Conservation (phyloP, 1,140 invertebrate species). For the Pseudomyrmex dendroicus region DNA sequence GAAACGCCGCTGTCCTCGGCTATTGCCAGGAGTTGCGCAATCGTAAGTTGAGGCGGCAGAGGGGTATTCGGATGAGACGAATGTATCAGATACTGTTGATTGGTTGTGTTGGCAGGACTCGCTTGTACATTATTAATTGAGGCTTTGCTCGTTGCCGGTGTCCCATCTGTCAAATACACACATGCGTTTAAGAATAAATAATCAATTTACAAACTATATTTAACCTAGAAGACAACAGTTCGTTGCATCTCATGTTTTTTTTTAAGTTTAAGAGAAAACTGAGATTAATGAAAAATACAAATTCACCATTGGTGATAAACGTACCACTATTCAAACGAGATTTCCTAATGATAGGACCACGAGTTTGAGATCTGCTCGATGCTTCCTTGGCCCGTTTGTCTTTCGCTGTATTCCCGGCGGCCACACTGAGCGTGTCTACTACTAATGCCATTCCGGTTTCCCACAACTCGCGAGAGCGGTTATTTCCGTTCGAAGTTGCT, state of each 20-base stretch:
- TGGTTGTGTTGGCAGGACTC: slow-evolving; percentile 68
- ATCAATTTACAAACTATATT: no score
- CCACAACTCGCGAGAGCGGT: slow-evolving; percentile 81
- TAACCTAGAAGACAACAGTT: no score
- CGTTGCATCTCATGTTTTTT: background rate
- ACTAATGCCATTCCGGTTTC: slow-evolving; percentile 85
- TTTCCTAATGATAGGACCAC: slow-evolving; percentile 78
- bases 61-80: slow-evolving; percentile 83
- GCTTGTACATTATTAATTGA: slow-evolving; percentile 68
- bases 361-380: slow-evolving; percentile 86
- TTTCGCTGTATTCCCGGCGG: slow-evolving; percentile 92
- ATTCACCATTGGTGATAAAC: slow-evolving; percentile 29
- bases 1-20: slow-evolving; percentile 86
- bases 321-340: slow-evolving; percentile 77
- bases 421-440: slow-evolving; percentile 89
- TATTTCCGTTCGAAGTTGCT: slow-evolving; percentile 75
- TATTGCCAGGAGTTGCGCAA: slow-evolving; percentile 87
- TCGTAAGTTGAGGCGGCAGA: slow-evolving; percentile 86
- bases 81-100: slow-evolving; percentile 84
- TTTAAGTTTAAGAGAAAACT: slow-evolving; percentile 18
- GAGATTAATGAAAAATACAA: slow-evolving; percentile 32
- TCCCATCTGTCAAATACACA: slow-evolving; percentile 68
- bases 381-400: slow-evolving; percentile 93
- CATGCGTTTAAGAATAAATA: no score
- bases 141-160: slow-evolving; percentile 70